Evolutionary conservation across 2,113 vertebrate genomes (phyloP), one percentile per base, ranked within the genome.

Genomic region (Psophia crepitans): DNA sequence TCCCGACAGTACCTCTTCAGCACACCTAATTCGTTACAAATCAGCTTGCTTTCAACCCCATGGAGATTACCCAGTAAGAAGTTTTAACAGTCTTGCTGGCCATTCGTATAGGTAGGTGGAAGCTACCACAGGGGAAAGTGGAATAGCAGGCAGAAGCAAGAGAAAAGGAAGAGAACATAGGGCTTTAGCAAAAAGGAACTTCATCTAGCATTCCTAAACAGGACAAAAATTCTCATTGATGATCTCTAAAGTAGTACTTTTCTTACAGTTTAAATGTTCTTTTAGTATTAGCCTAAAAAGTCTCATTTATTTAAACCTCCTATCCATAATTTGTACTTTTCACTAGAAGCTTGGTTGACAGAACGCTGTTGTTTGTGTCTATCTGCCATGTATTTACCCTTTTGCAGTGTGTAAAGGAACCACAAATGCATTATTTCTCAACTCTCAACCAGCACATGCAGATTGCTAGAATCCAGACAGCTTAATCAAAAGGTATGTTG

Each of bases 401-500:
- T 57, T 39, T 84, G 48, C 82, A 68, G 39, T 35, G 61, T 89
- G 58, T 49, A 95, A 84, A 89, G 92, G 78, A 93, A 93, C 89
- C 80, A 89, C 64, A 91, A 83, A 89, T 58, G 66, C 46, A 80
- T 64, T 64, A 90, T 96, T 96, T 92, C 68, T 95, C 65, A 97
- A 93, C 56, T 91, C 32, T 49, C 64, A 83, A 79, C 95, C 70
- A 95, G 80, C 85, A 81, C 88, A 58, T 93, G 70, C 87, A 93
- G 82, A 94, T 83, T 84, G 39, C 89, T 96, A 73, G 87, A 57
- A 84, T 90, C 71, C 70, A 88, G 90, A 92, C 41, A 37, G 26
- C 83, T 94, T 97, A 97, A 96, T 97, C 92, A 97, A 96, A 91
- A 97, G 82, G 76, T 96, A 70, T 81, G 89, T 92, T 93, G 41